Evolutionary conservation across 2,797 vertebrate genomes (phyloP), one percentile per base, ranked within the genome.

Genomic region (Aselliscus stoliczkanus): DNA sequence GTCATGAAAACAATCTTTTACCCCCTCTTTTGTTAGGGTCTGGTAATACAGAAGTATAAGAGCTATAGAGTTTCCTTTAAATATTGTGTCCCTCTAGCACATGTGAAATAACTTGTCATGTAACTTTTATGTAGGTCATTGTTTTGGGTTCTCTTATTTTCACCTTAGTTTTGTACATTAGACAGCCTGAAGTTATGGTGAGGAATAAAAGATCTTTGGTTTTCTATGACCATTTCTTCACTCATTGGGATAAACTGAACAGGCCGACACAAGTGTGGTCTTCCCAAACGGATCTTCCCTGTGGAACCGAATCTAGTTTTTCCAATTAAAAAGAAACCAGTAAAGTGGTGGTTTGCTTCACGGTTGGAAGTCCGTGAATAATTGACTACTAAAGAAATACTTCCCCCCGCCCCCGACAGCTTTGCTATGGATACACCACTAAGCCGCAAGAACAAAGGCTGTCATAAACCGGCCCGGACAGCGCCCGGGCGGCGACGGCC

Each of bases 131-230:
- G 47, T 27, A 82, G 73, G 50, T 73, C 39, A 76, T 54, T 93
- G 47, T 73, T 89, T 72, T 67, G 62, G 39, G 27, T 81, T 67
- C 12, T 50, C 47, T 50, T 50, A 84, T 54, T 88, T 94, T 88
- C 79, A 81, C 72, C 42, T 90, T 92, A 89, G 31, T 93, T 96
- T 87, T 93, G n/a, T 77, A 50, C 29, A 14, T 76, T 64, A 96
- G 67, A 65, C 18, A 75, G 12, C 47, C 52, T 34, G 21, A 96
- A 67, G 17, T 95, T 86, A 15, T 27, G 1, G 60, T 58, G 42
- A 87, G 7, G 44, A 82, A 70, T 82, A 77, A 31, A 81, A 90
- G 42, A 84, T 65, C 60, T 80, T 94, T 67, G 44, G 50, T 95
- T 89, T 93, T 92, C 77, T 85, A 5, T 56, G 72, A 60, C 60